Base-by-base conservation (phyloP, 2,113 vertebrate species). In the Chascanopsetta lugubris region DNA sequence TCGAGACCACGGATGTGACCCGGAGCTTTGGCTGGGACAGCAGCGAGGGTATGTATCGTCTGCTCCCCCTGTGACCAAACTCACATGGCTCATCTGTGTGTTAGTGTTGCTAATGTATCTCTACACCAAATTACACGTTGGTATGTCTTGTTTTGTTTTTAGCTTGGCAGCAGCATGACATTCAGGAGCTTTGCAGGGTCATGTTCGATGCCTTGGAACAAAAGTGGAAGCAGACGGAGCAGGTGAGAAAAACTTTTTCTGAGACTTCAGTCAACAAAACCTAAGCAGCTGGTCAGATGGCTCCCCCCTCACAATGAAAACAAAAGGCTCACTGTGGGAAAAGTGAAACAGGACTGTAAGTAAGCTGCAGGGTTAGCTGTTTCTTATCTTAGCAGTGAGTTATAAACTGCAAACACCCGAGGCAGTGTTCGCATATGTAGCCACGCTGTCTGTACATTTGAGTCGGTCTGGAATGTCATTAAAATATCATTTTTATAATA, bases 121-220 rank as follows among this genome's bases (percentile, higher is more conserved):
- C 17, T 40, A 17, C 10, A 24, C 53, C 61, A 36, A 56, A 66
- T 62, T 38, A 59, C 34, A 21, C 49, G 20, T 46, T 70, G n/a
- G 25, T 47, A 20, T 9, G 4, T n/a, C 2, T 8, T 42, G 17
- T 0, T 69, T 29, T 81, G 20, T 75, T 85, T 81, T 88, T 86
- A 99, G 97, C 97, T 3, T 99, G 97, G 97, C 97, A 99, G 84
- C 97, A 99, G 64, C 97, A 99, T 79, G 97, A 99, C 57, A 96
- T 99, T n/a, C 97, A 99, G 86, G 97, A 99, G 87, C 93, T 99
- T 38, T 99, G 97, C 83, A 93, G 97, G 86, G 97, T 99, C 87
- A 99, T 99, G 97, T 99, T 99, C 83, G 97, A 99, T 90, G 97
- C 97, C 86, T 91, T 99, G 88, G 97, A 99, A 84, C 97, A 99